phyloP scores from a whole-genome alignment of 2,888 invertebrate genomes.

The Ochlodes sylvanus region DNA sequence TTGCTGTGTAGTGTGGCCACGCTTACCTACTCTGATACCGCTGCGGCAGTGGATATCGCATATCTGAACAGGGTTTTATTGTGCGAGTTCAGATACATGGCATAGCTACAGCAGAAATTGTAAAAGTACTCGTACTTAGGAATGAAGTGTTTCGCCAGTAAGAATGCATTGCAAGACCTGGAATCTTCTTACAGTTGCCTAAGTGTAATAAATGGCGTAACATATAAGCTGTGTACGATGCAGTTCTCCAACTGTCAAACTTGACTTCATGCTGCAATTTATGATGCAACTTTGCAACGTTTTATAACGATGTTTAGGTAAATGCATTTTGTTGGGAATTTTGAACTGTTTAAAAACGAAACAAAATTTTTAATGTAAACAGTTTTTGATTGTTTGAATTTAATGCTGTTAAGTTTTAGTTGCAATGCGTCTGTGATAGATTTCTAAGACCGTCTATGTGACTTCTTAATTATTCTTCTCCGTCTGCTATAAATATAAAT shows the following conservation, averaged over 20 bases:
- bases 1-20: too few species aligned
- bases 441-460: too few species aligned
- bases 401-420: not conserved
- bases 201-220: conserved; percentile 27
- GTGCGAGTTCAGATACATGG: too few species aligned
- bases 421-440: not conserved
- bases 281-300: conserved; percentile 23
- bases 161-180: not conserved
- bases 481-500: too few species aligned
- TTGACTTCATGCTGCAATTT: conserved; percentile 36
- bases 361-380: conserved; percentile 6
- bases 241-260: conserved; percentile 53
- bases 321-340: conserved; percentile 23
- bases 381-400: not conserved
- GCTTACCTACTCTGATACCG: too few species aligned
- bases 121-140: not conserved
- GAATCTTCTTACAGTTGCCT: conserved; percentile 19
- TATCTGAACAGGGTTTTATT: too few species aligned
- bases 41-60: too few species aligned
- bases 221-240: conserved; percentile 50
- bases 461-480: too few species aligned
- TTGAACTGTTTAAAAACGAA: conserved; percentile 8
- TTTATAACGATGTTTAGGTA: conserved; percentile 33
- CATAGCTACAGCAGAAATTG: not conserved
- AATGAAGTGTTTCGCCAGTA: not conserved